Conservation (phyloP, 2,797 vertebrate species). For the Scleropages formosus region DNA sequence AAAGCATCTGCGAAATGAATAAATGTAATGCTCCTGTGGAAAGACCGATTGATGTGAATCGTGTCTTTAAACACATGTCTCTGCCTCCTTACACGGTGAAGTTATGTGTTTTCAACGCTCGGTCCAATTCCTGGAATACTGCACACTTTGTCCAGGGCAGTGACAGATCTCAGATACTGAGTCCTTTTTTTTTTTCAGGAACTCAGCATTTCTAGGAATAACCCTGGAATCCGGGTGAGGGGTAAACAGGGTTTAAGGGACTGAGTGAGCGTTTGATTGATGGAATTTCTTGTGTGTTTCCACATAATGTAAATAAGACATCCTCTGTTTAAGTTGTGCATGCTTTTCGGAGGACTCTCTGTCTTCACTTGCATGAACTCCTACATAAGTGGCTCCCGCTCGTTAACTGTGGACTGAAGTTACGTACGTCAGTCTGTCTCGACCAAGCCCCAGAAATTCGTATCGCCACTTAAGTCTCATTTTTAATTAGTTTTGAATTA, state of each 20-base stretch:
- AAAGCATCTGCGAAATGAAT: background rate
- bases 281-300: background rate
- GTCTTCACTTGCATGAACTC: no score
- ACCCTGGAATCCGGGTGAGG: constrained; percentile 23
- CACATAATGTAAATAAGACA: background rate
- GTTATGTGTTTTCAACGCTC: background rate
- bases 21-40: no score
- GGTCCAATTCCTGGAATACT: constrained; percentile 3
- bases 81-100: background rate
- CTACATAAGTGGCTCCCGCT: no score
- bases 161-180: constrained; percentile 19
- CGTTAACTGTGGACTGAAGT: no score
- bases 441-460: no score
- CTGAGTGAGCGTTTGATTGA: background rate
- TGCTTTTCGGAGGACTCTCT: background rate
- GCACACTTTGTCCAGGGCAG: background rate
- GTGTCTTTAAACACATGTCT: background rate
- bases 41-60: no score
- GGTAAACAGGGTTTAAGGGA: background rate
- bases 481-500: no score
- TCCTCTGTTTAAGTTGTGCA: background rate
- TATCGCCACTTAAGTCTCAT: no score
- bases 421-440: no score
- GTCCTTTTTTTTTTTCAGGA: background rate
- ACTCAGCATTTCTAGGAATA: constrained; percentile 26